Evolutionary conservation across 2,797 vertebrate species (phyloP).

Genomic region (Remorina albescens): DNA sequence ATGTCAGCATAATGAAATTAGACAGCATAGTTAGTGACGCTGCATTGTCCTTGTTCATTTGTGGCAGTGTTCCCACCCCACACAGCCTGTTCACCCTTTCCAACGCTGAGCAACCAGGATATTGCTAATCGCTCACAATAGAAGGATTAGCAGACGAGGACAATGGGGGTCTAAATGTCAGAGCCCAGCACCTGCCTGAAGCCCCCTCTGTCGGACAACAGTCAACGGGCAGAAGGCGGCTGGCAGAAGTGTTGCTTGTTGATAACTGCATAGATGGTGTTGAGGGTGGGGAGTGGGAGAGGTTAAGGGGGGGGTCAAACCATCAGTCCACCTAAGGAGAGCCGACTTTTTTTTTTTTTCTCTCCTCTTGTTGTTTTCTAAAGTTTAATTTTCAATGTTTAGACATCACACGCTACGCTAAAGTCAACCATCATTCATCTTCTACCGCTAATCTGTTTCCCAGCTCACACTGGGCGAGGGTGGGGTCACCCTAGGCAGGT

Average conservation of each 20-base stretch:
- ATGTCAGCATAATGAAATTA: conserved; percentile 83
- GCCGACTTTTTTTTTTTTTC: not conserved
- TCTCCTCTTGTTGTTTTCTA: not conserved
- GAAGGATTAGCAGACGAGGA: conserved; percentile 78
- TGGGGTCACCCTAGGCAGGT: too few species aligned
- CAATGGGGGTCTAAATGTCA: conserved; percentile 79
- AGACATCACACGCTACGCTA: not conserved
- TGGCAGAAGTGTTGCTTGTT: conserved; percentile 38
- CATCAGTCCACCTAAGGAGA: not conserved
- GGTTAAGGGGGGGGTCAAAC: not conserved
- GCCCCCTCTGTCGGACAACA: conserved; percentile 56
- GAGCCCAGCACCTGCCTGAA: conserved; percentile 78
- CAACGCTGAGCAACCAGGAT: conserved; percentile 75
- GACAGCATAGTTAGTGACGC: conserved; percentile 80
- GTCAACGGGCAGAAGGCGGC: conserved; percentile 44
- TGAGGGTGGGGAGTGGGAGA: not conserved
- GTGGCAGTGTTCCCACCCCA: conserved; percentile 62
- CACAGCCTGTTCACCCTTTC: conserved; percentile 47
- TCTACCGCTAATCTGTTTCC: too few species aligned
- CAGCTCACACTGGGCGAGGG: too few species aligned
- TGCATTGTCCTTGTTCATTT: conserved; percentile 81
- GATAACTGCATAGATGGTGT: conserved; percentile 2
- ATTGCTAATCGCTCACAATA: conserved; percentile 84
- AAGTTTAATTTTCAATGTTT: not conserved
- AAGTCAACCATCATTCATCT: not conserved